Evolutionary conservation across 2,113 vertebrate species (phyloP).

Genomic region (Calcarius ornatus): DNA sequence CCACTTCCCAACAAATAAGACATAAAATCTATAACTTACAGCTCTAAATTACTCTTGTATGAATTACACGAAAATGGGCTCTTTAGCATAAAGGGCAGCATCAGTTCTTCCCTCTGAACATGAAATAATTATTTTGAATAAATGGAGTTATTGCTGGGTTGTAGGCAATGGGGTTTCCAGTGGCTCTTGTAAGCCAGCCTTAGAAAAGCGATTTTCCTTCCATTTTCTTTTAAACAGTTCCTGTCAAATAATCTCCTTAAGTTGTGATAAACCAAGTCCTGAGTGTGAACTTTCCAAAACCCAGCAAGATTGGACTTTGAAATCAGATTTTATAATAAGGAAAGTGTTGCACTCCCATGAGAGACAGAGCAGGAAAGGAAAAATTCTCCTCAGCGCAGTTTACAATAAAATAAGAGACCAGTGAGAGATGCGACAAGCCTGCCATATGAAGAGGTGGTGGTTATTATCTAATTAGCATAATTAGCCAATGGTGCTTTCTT

Average conservation of each 20-base stretch:
- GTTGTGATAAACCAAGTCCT: neutral
- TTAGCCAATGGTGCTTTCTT: conserved; percentile 29
- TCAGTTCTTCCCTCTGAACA: neutral
- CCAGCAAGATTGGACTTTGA: neutral
- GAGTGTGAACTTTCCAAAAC: neutral
- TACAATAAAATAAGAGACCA: neutral
- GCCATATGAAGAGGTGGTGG: neutral
- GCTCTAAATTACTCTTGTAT: neutral
- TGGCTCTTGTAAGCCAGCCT: neutral
- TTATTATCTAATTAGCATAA: conserved; percentile 51
- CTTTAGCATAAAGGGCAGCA: neutral
- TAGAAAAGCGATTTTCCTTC: neutral
- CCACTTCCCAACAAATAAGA: neutral
- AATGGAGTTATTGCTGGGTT: neutral
- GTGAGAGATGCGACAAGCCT: neutral
- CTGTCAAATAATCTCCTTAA: neutral
- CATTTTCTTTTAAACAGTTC: neutral
- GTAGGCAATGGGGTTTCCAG: neutral
- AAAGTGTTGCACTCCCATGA: neutral
- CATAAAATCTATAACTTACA: neutral
- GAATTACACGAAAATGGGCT: neutral
- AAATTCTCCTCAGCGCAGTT: neutral
- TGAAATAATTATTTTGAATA: neutral
- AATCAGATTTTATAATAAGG: neutral
- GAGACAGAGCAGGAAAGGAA: neutral